These are phyloP conservation scores for Meliscaeva auricollis DNA, from an alignment of 2,888 invertebrate species.

Conservation along the genomic window DNA sequence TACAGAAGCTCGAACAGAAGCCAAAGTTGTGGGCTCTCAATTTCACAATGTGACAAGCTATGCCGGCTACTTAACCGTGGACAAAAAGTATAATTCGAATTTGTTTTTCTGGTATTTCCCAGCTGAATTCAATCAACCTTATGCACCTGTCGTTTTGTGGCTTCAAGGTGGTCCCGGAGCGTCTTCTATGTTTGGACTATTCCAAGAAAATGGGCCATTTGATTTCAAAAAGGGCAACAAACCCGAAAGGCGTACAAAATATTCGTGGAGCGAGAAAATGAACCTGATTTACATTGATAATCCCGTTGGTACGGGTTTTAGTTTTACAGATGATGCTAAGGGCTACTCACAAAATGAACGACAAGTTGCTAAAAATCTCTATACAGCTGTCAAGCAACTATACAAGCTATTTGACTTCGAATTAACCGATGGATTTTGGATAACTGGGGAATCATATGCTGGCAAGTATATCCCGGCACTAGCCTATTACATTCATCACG, in stretches of 20 bases:
- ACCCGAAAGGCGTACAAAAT: slow-evolving; percentile 86
- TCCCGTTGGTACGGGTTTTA: slow-evolving; percentile 96
- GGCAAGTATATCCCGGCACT: slow-evolving; percentile 92
- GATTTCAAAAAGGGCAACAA: slow-evolving; percentile 84
- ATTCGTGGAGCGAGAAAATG: slow-evolving; percentile 92
- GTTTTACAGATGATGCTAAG: slow-evolving; percentile 90
- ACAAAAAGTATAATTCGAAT: slow-evolving; percentile 90
- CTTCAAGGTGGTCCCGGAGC: slow-evolving; percentile 94
- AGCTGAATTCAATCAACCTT: slow-evolving; percentile 85
- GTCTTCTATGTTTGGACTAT: slow-evolving; percentile 91
- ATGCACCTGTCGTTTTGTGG: slow-evolving; percentile 92
- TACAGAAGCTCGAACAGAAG: slow-evolving; percentile 83
- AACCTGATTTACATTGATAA: slow-evolving; percentile 95
- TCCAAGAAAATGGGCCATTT: slow-evolving; percentile 93
- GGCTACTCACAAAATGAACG: slow-evolving; percentile 93
- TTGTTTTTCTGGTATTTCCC: slow-evolving; percentile 97
- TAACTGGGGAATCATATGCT: slow-evolving; percentile 95
- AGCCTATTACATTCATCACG: slow-evolving; percentile 86
- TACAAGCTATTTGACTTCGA: slow-evolving; percentile 92
- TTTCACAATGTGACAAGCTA: slow-evolving; percentile 85
- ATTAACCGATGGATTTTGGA: slow-evolving; percentile 91
- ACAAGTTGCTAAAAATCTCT: slow-evolving; percentile 92
- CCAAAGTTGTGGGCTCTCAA: slow-evolving; percentile 81
- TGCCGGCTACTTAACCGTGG: slow-evolving; percentile 91
- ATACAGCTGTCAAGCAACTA: slow-evolving; percentile 91